Evolutionary conservation across 2,888 invertebrate species (phyloP), one percentile per base, ranked within the genome.

Genomic region (Heliconius charithonia): DNA sequence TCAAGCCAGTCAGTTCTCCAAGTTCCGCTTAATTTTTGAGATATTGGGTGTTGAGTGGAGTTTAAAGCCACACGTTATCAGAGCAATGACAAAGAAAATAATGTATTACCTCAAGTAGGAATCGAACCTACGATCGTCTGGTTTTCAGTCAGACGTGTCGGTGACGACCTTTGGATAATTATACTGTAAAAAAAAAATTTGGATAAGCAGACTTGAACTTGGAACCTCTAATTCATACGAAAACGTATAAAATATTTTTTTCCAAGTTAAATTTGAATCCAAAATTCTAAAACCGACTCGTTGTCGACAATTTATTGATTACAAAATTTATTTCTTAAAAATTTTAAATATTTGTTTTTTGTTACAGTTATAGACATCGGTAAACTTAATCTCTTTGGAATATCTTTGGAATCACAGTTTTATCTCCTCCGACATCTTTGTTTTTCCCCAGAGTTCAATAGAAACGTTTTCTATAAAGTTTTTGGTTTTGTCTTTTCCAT

Each of bases 361-460:
- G 22, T 66, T 37, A 32, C n/a, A 37, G 37, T 41, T 41, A 41
- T 13, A 41, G n/a, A 37, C 13, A n/a, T 67, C 1, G n/a, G n/a
- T n/a, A 13, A 41, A 29, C 1, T 12, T 32, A n/a, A n/a, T n/a
- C n/a, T n/a, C n/a, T n/a, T n/a, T n/a, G n/a, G n/a, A n/a, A n/a
- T n/a, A n/a, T n/a, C 37, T 66, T 66, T 37, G 1, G 10, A n/a
- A 37, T 22, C 66, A n/a, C 37, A 32, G 37, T 66, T 37, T 66
- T 66, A 37, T 66, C 32, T 37, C 3, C n/a, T n/a, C 12, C 13
- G 13, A 37, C 67, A 13, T 67, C 19, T 67, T 67, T 41, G 67
- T 67, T 67, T 67, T 37, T 67, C 41, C 67, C 41, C 25, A 67
- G 67, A 37, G 67, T 7, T 25, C 41, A 41, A 67, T 67, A 41